Percentiles rank a stretch among this genome's conserved stretches.
Conservation (phyloP, 1,140 invertebrate genomes). For the Drosophila elegans region DNA sequence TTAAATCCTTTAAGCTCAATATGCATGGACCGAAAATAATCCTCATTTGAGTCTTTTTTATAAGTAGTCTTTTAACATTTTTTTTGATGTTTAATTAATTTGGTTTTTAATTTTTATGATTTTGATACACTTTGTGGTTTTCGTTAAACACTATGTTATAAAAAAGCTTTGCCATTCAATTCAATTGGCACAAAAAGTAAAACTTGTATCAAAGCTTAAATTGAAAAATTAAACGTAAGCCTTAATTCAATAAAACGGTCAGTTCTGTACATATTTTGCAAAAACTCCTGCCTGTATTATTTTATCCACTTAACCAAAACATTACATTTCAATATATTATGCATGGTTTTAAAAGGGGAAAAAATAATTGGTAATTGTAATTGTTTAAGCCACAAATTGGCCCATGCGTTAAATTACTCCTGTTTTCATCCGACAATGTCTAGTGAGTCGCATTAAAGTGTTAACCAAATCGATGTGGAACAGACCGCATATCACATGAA, state of each 20-base stretch:
- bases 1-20: too few relatives aligned
- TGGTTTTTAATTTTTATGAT: too few relatives aligned
- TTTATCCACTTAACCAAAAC: neutral
- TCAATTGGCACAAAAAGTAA: too few relatives aligned
- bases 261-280: neutral
- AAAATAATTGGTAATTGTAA: constrained; percentile 43
- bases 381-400: constrained; percentile 42
- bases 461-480: constrained; percentile 24
- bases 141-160: too few relatives aligned
- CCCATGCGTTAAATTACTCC: constrained; percentile 29
- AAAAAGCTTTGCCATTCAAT: too few relatives aligned
- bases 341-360: neutral
- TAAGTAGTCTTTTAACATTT: too few relatives aligned
- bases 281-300: neutral
- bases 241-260: neutral
- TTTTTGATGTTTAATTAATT: too few relatives aligned
- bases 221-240: neutral
- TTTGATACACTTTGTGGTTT: too few relatives aligned
- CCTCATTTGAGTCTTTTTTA: too few relatives aligned
- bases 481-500: constrained; percentile 18
- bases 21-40: too few relatives aligned
- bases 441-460: constrained; percentile 27
- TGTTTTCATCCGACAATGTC: constrained; percentile 1
- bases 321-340: constrained; percentile 29
- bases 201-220: too few relatives aligned